phyloP scores from a whole-genome alignment of 1,140 invertebrate genomes.

The Ceratina calcarata region DNA sequence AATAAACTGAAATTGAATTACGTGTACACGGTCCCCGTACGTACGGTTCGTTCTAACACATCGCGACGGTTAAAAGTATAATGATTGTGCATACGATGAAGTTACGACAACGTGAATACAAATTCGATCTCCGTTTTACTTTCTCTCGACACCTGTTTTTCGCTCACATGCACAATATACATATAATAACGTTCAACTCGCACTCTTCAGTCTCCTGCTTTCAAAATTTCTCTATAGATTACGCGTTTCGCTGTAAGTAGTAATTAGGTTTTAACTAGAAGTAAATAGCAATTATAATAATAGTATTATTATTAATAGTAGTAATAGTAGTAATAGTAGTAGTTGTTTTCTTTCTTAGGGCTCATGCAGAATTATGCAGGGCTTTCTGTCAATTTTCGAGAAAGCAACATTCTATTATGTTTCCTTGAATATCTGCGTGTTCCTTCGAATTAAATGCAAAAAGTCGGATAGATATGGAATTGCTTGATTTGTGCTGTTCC shows the following conservation, averaged over 20 bases:
- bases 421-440: background rate
- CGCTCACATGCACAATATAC: slow-evolving; percentile 33
- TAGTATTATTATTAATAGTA: slow-evolving; percentile 15
- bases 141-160: slow-evolving; percentile 26
- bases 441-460: slow-evolving; percentile 30
- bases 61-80: slow-evolving; percentile 49
- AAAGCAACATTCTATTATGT: slow-evolving; percentile 7
- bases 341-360: slow-evolving; percentile 12
- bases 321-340: slow-evolving; percentile 20
- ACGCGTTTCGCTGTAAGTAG: slow-evolving; percentile 35
- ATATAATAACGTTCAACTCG: background rate
- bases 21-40: too few species aligned
- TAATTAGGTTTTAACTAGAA: slow-evolving; percentile 22
- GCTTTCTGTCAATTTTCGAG: background rate
- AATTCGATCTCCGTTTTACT: slow-evolving; percentile 29
- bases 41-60: background rate
- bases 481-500: slow-evolving; percentile 10
- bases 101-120: slow-evolving; percentile 40
- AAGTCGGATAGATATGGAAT: slow-evolving; percentile 4
- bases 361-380: slow-evolving; percentile 2
- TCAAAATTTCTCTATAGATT: slow-evolving; percentile 24
- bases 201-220: slow-evolving; percentile 50
- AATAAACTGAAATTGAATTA: too few species aligned
- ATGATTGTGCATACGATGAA: slow-evolving; percentile 62
- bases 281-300: slow-evolving; percentile 21